These are phyloP conservation scores for mouse (Mus musculus) DNA, from an alignment of 2,113 vertebrate species.

Conservation along the genomic window GRCm39 chr14:46635501-46636000, in stretches of 20 bases:
- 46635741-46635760: neutral
- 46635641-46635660: neutral
- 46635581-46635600: neutral
- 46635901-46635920: conserved; percentile 48
- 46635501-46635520: neutral
- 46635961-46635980: conserved; percentile 68
- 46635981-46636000: conserved; percentile 70
- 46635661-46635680: neutral
- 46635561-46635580: neutral
- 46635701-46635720: neutral
- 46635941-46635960: conserved; percentile 60
- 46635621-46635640: neutral
- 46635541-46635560: neutral
- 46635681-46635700: neutral
- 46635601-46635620: neutral
- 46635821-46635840: neutral
- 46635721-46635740: neutral
- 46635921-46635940: conserved; percentile 67
- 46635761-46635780: neutral
- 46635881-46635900: neutral
- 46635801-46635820: neutral
- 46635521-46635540: fast-evolving
- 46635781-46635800: neutral
- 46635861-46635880: neutral
- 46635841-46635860: neutral